Evolutionary conservation across 2,888 invertebrate genomes (phyloP), one percentile per base, ranked within the genome.

Genomic region (Chouioia cunea): DNA sequence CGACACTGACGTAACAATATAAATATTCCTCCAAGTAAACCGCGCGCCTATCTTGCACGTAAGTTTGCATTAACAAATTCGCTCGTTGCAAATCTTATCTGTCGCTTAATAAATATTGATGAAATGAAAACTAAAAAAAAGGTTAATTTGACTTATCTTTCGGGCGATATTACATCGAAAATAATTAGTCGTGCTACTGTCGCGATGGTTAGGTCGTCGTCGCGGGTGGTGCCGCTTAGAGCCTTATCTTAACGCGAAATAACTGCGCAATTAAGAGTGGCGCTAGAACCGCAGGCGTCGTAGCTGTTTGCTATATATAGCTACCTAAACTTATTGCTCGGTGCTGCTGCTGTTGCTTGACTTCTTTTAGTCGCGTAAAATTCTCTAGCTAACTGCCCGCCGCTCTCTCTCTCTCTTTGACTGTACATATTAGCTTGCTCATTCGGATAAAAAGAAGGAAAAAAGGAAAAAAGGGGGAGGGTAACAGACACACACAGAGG

Each of bases 61-160:
- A n/a, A n/a, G n/a, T n/a, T n/a, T 77, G 77, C 76, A 79, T 81
- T 79, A 82, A 82, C 80, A 77, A 81, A 80, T 82, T 80, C 76
- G 58, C 82, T 80, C 75, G 58, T 72, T 56, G 75, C 78, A 80
- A 81, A 83, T 83, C 83, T 83, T 83, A 83, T 83, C 83, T 76
- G 80, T 79, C 78, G 36, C 10, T 50, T 65, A 80, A 82, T 83
- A 81, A 83, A 83, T 82, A 83, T 83, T 83, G 82, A 83, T 82
- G n/a, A n/a, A n/a, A n/a, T n/a, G n/a, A n/a, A n/a, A n/a, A n/a
- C n/a, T 4, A 27, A 27, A 27, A 80, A 74, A 79, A 79, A 79
- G 78, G 78, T 80, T 79, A 79, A 79, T 77, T 80, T 79, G 74
- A 73, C 77, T 77, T 81, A 81, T 82, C 81, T 77, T 59, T 63